A percentile compares a stretch with the other conserved stretches of the same genome.
Conservation (phyloP, 1,140 invertebrate species). For the Cyrtorhinus lividipennis region DNA sequence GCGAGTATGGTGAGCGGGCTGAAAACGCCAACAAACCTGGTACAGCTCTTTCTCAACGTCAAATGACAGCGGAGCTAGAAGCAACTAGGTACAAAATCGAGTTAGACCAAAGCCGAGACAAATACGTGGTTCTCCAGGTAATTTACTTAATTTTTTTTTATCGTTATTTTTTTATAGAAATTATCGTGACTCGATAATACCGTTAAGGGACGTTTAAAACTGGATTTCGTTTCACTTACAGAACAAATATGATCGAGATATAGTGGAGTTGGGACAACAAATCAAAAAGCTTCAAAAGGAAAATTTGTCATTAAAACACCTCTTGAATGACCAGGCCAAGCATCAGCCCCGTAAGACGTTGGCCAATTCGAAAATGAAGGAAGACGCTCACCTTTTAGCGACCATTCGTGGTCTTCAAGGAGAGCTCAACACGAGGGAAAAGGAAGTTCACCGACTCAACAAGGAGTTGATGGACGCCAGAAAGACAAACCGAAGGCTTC, state of each 20-base stretch:
- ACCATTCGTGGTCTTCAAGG: constrained; percentile 59
- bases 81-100: neutral
- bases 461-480: constrained; percentile 56
- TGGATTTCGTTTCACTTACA: neutral
- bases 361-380: constrained; percentile 32
- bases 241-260: constrained; percentile 15
- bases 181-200: neutral
- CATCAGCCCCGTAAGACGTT: neutral
- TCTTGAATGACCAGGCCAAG: neutral
- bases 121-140: neutral
- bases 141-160: neutral
- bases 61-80: neutral
- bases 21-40: neutral
- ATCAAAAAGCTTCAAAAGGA: constrained; percentile 7
- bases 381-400: constrained; percentile 57
- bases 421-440: constrained; percentile 55
- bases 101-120: neutral
- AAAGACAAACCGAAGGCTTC: constrained; percentile 54
- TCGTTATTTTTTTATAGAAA: neutral
- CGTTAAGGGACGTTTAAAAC: neutral
- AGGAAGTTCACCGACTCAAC: constrained; percentile 47
- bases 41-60: neutral
- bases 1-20: neutral
- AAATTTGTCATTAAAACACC: constrained; percentile 4
- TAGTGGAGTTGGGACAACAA: constrained; percentile 11